Percentiles rank a stretch among this genome's conserved stretches.
Evolutionary conservation across 2,888 invertebrate genomes (phyloP).

Genomic region (Torymus auratus): DNA sequence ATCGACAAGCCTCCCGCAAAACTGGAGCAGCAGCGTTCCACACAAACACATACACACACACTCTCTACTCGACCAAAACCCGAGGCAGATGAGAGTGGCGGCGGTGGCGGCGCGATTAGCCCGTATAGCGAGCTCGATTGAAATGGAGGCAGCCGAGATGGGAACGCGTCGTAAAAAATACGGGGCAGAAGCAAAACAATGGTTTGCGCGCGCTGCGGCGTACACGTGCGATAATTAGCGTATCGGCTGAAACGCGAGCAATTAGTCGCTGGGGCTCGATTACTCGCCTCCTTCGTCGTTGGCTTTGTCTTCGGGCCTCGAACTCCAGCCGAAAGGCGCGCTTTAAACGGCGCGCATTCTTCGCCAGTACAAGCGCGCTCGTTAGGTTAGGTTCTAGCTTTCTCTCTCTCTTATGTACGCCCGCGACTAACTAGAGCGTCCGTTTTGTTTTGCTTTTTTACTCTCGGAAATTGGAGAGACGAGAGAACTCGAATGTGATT

Average conservation of each 20-base stretch:
- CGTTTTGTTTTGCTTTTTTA: slow-evolving; percentile 8
- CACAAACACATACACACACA: no score
- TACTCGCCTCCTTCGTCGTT: slow-evolving; percentile 28
- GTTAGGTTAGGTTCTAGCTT: no score
- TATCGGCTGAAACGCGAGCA: slow-evolving; percentile 48
- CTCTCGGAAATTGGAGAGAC: not conserved
- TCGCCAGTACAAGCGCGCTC: no score
- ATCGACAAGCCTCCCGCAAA: no score
- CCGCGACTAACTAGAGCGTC: slow-evolving; percentile 33
- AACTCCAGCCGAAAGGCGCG: not conserved
- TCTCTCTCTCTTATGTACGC: not conserved
- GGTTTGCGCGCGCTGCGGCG: not conserved
- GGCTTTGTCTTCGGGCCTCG: no score
- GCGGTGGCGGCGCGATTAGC: no score
- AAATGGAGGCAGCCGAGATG: no score
- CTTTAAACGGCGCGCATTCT: not conserved
- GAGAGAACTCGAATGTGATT: no score
- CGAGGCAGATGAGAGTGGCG: no score
- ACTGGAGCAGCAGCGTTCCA: no score
- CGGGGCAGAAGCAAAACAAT: slow-evolving; percentile 13
- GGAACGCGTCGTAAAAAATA: not conserved
- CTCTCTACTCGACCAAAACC: no score
- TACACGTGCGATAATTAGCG: slow-evolving; percentile 38
- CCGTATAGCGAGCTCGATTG: no score
- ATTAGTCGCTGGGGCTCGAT: slow-evolving; percentile 38